Evolutionary conservation across 2,113 vertebrate species (phyloP).

Genomic region (Hiodon tergisus): DNA sequence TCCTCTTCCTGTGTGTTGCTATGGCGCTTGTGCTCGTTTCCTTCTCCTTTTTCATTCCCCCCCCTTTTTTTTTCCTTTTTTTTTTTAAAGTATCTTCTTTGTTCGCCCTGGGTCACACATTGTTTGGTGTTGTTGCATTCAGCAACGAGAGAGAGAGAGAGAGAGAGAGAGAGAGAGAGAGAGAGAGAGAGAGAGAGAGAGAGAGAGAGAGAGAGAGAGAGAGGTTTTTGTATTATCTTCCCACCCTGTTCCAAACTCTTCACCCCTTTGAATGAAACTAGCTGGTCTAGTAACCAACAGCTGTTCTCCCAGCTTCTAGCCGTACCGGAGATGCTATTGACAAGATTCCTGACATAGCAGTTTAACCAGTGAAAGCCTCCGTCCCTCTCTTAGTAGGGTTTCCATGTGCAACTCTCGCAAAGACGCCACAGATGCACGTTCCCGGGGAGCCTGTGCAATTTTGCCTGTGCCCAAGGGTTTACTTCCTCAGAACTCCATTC

Average conservation of each 20-base stretch:
- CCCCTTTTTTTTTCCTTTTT: slow-evolving; percentile 58
- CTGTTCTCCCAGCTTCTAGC: not conserved
- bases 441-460: not conserved
- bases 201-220: no score
- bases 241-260: slow-evolving; percentile 16
- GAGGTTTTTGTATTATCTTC: slow-evolving; percentile 10
- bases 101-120: slow-evolving; percentile 16
- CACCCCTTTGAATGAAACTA: slow-evolving; percentile 7
- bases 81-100: slow-evolving; percentile 27
- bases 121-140: not conserved
- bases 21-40: slow-evolving; percentile 76
- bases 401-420: not conserved
- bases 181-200: no score
- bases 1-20: slow-evolving; percentile 97
- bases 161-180: no score
- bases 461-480: not conserved
- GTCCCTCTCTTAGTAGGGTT: not conserved
- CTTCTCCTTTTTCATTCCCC: slow-evolving; percentile 68
- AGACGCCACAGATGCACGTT: not conserved
- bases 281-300: not conserved
- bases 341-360: not conserved
- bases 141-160: not conserved
- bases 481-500: not conserved
- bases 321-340: slow-evolving; percentile 1
- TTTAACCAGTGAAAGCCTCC: not conserved